Percentiles rank a stretch among this genome's conserved stretches.
Conservation (phyloP, 1,140 invertebrate species). For the Choristoneura fumiferana region DNA sequence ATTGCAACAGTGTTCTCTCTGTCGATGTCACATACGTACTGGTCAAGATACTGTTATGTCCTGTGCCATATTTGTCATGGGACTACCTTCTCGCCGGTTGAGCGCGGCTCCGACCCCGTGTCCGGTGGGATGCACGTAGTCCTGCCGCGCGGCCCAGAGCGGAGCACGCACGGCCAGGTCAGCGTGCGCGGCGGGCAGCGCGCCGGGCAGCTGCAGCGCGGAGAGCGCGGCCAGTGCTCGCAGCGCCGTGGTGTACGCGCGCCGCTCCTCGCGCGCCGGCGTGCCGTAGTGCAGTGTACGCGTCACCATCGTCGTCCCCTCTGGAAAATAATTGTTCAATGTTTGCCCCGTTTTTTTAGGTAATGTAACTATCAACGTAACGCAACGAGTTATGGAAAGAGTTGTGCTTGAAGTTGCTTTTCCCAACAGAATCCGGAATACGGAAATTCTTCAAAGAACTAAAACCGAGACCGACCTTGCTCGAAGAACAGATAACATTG, state of each 20-base stretch:
- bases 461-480: too few relatives aligned
- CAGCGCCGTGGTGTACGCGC: constrained; percentile 94
- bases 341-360: too few relatives aligned
- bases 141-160: constrained; percentile 89
- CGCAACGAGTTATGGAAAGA: too few relatives aligned
- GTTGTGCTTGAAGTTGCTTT: too few relatives aligned
- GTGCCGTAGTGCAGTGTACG: constrained; percentile 93
- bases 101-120: constrained; percentile 94
- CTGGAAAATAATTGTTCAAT: constrained; percentile 63
- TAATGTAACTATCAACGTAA: too few relatives aligned
- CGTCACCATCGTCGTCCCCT: constrained; percentile 96
- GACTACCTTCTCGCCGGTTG: constrained; percentile 89
- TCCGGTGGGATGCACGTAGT: constrained; percentile 93
- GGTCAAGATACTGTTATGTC: too few relatives aligned
- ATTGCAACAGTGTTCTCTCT: too few relatives aligned
- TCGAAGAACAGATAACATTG: too few relatives aligned
- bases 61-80: too few relatives aligned
- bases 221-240: constrained; percentile 90
- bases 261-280: constrained; percentile 86
- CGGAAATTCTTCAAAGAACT: too few relatives aligned
- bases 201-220: constrained; percentile 82
- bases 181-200: constrained; percentile 82
- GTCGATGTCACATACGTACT: too few relatives aligned
- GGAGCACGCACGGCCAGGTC: constrained; percentile 87
- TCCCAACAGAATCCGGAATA: too few relatives aligned